phyloP scores from a whole-genome alignment of 2,113 vertebrate genomes.

The Zosterops japonicus region DNA sequence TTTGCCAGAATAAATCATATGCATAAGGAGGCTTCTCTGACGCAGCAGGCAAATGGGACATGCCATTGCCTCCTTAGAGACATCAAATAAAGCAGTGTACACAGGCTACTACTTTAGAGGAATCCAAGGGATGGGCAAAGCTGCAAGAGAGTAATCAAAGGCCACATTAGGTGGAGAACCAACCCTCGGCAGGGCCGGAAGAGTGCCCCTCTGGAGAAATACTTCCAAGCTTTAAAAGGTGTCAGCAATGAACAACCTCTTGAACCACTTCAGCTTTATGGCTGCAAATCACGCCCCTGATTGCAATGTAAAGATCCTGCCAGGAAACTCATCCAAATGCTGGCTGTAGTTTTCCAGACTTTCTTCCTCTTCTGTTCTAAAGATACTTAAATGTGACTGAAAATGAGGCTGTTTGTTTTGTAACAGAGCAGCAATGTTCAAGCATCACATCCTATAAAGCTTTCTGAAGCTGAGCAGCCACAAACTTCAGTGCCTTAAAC shows the following conservation, averaged over 20 bases:
- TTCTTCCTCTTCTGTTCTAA: not conserved
- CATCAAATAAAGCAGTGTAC: not conserved
- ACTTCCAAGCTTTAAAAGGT: not conserved
- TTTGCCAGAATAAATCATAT: not conserved
- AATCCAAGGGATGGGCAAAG: not conserved
- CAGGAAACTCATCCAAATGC: not conserved
- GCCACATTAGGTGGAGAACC: not conserved
- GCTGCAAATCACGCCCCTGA: not conserved
- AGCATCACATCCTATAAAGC: not conserved
- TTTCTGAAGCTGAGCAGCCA: not conserved
- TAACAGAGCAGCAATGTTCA: not conserved
- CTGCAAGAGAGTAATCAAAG: not conserved
- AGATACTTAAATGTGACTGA: not conserved
- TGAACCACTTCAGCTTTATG: not conserved
- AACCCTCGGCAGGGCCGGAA: accelerated
- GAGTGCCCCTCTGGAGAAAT: not conserved
- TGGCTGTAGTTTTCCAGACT: not conserved
- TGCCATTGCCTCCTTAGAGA: not conserved
- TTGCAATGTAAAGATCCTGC: not conserved
- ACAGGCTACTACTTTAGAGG: not conserved
- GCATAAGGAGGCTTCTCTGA: not conserved
- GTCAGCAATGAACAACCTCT: not conserved
- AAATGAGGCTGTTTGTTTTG: not conserved
- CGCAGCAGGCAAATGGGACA: not conserved
- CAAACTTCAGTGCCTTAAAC: not conserved